A percentile compares a stretch with the other conserved stretches of the same genome.
Conservation (phyloP, 1,140 invertebrate genomes). For the Hycleus cichorii region DNA sequence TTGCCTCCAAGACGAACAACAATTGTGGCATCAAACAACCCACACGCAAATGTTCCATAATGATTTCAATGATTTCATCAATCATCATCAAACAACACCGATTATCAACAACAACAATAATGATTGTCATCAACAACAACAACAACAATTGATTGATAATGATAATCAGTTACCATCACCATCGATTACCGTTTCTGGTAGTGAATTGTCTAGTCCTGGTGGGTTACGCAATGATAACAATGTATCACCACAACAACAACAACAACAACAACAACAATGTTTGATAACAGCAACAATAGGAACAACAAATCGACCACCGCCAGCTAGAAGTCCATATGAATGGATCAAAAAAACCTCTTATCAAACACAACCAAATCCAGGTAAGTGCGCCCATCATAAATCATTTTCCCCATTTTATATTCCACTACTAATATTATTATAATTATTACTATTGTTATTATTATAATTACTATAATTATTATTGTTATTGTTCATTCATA, state of each 20-base stretch:
- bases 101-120: conserved; percentile 20
- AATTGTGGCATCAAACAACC: conserved; percentile 30
- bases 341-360: conserved; percentile 87
- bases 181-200: conserved; percentile 56
- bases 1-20: conserved; percentile 32
- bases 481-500: too few relatives aligned
- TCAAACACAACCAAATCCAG: conserved; percentile 71
- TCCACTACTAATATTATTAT: too few relatives aligned
- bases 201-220: conserved; percentile 59
- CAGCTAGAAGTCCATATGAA: conserved; percentile 69
- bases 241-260: conserved; percentile 41
- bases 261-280: conserved; percentile 26
- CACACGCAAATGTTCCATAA: conserved; percentile 29
- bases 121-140: conserved; percentile 11
- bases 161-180: conserved; percentile 46
- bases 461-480: too few relatives aligned
- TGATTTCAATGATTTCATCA: conserved; percentile 36
- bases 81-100: too few relatives aligned
- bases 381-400: conserved; percentile 42
- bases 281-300: conserved; percentile 29
- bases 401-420: too few relatives aligned
- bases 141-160: conserved; percentile 14
- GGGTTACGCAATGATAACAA: conserved; percentile 43
- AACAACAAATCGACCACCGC: conserved; percentile 48
- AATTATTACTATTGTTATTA: too few relatives aligned